phyloP scores from a whole-genome alignment of 2,888 invertebrate genomes.

The Limnephilus lunatus region DNA sequence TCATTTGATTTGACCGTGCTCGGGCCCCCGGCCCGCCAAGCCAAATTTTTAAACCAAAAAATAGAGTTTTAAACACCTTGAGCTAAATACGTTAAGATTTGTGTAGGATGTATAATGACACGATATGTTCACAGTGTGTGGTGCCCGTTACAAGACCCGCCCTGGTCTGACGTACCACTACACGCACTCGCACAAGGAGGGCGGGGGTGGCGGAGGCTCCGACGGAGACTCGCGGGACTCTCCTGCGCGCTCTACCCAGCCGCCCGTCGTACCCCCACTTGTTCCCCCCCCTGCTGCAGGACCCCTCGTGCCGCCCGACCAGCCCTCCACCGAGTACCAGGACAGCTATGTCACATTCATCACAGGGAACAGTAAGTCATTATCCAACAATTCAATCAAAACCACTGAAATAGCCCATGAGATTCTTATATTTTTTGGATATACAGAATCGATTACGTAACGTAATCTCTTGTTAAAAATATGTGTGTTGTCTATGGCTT shows the following conservation, averaged over 20 bases:
- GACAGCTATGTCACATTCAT: constrained; percentile 83
- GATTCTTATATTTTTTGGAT: too few species aligned
- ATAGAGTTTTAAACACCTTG: too few species aligned
- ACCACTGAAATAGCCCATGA: too few species aligned
- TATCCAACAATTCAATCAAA: constrained; percentile 55
- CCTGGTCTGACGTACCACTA: constrained; percentile 97
- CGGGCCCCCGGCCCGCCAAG: too few species aligned
- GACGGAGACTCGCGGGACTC: constrained; percentile 74
- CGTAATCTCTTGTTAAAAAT: too few species aligned
- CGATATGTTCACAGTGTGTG: constrained; percentile 85
- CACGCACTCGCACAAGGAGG: constrained; percentile 90
- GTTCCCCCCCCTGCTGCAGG: constrained; percentile 69
- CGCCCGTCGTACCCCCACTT: constrained; percentile 71
- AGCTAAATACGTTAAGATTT: too few species aligned
- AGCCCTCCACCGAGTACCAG: constrained; percentile 77
- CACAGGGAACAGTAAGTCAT: constrained; percentile 61
- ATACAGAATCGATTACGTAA: too few species aligned
- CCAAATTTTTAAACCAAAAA: too few species aligned
- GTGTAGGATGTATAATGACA: not conserved
- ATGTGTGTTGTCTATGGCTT: too few species aligned
- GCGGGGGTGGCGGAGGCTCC: constrained; percentile 71
- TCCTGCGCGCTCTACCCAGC: constrained; percentile 71
- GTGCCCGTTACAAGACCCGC: constrained; percentile 95
- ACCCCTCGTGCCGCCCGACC: constrained; percentile 69
- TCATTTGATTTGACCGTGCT: too few species aligned